Percentiles rank a stretch among this genome's conserved stretches.
Evolutionary conservation across 1,140 invertebrate species (phyloP).

Genomic region (Gonioctena quinquepunctata): DNA sequence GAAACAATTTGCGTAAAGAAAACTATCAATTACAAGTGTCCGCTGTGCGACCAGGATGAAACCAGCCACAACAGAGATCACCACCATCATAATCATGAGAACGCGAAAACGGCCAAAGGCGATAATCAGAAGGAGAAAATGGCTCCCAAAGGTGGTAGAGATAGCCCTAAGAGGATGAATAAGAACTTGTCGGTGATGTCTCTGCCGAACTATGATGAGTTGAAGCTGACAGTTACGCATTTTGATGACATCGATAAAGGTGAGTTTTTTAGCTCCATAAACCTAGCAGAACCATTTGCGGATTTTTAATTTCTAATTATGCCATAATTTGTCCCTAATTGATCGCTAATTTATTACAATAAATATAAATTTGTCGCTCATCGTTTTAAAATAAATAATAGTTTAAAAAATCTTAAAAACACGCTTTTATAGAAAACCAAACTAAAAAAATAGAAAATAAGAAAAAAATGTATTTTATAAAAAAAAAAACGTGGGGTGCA

Average conservation of each 20-base stretch:
- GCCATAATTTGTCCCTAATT: too few species aligned
- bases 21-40: slow-evolving; percentile 47
- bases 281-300: too few species aligned
- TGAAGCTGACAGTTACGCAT: slow-evolving; percentile 48
- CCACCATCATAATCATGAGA: slow-evolving; percentile 18
- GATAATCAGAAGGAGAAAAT: slow-evolving; percentile 17
- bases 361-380: too few species aligned
- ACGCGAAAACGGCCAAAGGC: slow-evolving; percentile 26
- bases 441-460: too few species aligned
- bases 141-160: background rate
- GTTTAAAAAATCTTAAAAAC: too few species aligned
- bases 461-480: too few species aligned
- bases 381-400: too few species aligned
- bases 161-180: slow-evolving; percentile 26
- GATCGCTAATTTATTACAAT: too few species aligned
- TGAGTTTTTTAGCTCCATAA: background rate
- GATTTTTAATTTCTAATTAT: too few species aligned
- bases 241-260: slow-evolving; percentile 35
- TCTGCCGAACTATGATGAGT: slow-evolving; percentile 60
- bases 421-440: too few species aligned
- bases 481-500: too few species aligned
- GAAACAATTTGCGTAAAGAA: slow-evolving; percentile 50
- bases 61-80: slow-evolving; percentile 41
- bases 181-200: slow-evolving; percentile 57
- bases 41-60: slow-evolving; percentile 39